phyloP scores from a whole-genome alignment of 2,113 vertebrate genomes.

The Spermophilus dauricus region DNA sequence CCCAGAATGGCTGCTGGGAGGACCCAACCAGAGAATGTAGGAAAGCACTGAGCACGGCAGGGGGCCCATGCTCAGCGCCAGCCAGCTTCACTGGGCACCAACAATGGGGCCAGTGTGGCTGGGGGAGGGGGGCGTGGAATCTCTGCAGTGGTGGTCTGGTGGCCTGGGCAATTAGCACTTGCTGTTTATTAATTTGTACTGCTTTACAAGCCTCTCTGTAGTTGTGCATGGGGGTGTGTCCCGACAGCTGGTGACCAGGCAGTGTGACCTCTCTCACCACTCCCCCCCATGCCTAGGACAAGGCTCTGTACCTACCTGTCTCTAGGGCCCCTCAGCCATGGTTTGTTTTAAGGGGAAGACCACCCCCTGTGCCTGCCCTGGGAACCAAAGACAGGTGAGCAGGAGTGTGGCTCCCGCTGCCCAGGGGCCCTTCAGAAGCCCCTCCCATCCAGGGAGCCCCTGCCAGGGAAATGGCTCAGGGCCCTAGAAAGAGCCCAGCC shows the following conservation, averaged over 20 bases:
- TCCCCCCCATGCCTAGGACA: accelerated
- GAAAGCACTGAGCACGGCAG: neutral
- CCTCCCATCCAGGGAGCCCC: neutral
- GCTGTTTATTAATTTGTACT: neutral
- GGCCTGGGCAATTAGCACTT: neutral
- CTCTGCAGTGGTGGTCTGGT: neutral
- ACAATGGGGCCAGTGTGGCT: accelerated
- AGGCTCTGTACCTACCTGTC: neutral
- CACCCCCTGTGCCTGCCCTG: neutral
- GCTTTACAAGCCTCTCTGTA: neutral
- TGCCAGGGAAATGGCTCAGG: constrained; percentile 37
- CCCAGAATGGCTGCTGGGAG: neutral
- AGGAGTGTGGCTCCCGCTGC: neutral
- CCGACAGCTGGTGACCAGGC: neutral
- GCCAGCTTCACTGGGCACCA: accelerated
- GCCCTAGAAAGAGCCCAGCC: neutral
- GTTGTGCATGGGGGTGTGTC: accelerated
- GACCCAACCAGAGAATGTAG: accelerated
- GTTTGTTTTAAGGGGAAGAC: neutral
- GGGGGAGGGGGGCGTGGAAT: too few species aligned
- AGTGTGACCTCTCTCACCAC: neutral
- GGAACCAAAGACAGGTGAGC: neutral
- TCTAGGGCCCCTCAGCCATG: neutral
- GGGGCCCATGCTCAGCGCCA: accelerated
- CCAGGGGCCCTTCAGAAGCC: neutral